Base-by-base conservation (phyloP, 2,113 vertebrate genomes). In the Thalassoma bifasciatum region DNA sequence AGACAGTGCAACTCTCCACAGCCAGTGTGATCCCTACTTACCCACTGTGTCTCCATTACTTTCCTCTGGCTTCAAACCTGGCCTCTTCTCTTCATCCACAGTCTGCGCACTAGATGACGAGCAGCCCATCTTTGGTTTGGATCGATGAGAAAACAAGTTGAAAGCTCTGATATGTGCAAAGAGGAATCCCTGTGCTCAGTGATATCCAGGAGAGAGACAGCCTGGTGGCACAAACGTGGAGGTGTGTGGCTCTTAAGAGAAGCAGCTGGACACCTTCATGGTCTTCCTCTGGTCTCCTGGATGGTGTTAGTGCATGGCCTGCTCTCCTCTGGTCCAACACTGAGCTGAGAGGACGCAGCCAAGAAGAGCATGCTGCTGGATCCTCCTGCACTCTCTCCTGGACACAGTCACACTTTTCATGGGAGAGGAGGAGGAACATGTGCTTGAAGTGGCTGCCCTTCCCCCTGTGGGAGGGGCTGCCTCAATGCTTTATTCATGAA, bases 21-120 rank as follows among this genome's bases (percentile, higher is more conserved):
- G 19, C 16, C 14, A 46, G 16, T 14, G 1, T 44, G 44, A 46
- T 19, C 16, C 19, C 44, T 49, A 49, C 92, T 92, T 64, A 94
- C 93, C 92, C 49, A 88, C 17, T 40, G 84, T 70, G 3, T 88
- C 89, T 83, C 91, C 92, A 62, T 88, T 92, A 84, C 70, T 82
- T 69, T 93, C 92, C 60, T 91, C 93, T 44, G 91, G 90, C 82
- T 93, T 94, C 17, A 89, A 90, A 6, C 90, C 90, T 16, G 94
- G 94, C 86, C 83, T 92, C 64, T 94, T 91, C 77, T 93, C 93
- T 60, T 93, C 92, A 17, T 93, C 89, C 4, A 93, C 78, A 42
- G 85, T 91, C 88, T 94, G 92, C 6, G 92, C 83, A 72, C 92
- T 94, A 80, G 92, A 94, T 23, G 93, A 94, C 11, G 94, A 94